Conservation (phyloP, 2,113 vertebrate species). For the Corydoras sp. region DNA sequence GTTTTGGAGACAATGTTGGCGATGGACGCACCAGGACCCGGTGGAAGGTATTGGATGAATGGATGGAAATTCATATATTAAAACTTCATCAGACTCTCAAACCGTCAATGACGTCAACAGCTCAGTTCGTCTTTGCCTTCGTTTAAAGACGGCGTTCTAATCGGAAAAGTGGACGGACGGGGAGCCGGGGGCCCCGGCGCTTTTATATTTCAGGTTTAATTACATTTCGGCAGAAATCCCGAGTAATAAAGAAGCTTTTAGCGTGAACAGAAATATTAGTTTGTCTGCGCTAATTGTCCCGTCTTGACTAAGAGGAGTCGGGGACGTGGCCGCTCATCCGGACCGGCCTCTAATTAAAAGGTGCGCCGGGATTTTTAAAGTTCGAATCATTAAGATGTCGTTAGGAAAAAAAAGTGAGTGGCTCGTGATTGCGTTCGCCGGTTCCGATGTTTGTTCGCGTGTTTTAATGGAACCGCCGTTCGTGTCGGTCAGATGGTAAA, state of each 20-base stretch:
- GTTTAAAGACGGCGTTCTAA: not conserved
- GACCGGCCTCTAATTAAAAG: slow-evolving; percentile 5
- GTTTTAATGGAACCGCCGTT: too few species aligned
- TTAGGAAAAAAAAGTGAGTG: not conserved
- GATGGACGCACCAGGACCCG: too few species aligned
- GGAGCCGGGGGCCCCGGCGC: not conserved
- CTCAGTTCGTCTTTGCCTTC: too few species aligned
- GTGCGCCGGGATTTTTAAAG: not conserved
- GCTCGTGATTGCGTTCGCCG: not conserved
- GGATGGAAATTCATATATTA: too few species aligned
- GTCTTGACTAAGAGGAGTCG: not conserved
- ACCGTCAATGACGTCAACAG: too few species aligned
- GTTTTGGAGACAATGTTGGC: too few species aligned
- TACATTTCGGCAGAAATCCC: not conserved
- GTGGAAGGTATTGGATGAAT: too few species aligned
- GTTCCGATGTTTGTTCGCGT: too few species aligned
- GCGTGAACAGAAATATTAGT: not conserved
- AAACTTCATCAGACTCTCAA: too few species aligned
- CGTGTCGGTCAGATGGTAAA: too few species aligned
- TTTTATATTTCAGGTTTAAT: slow-evolving; percentile 1
- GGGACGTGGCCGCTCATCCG: not conserved
- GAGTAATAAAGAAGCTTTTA: not conserved
- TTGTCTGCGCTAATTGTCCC: slow-evolving; percentile 9
- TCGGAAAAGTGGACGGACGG: not conserved
- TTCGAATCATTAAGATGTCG: not conserved